phyloP scores from a whole-genome alignment of 35 echinoderm and acorn worm genomes.

The Ophiothrix spiculata region DNA sequence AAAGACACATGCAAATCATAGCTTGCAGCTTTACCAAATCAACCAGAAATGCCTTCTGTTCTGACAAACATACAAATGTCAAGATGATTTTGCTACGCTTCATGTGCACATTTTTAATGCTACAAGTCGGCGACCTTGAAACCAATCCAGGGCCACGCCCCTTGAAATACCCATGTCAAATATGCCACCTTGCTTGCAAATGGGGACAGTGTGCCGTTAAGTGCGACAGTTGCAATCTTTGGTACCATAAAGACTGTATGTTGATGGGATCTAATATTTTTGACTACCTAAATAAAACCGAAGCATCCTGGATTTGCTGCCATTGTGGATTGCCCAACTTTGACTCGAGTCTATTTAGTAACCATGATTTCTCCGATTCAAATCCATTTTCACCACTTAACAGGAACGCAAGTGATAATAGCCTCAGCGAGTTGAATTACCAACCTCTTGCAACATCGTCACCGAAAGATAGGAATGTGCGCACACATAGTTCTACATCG shows the following conservation, averaged over 20 bases:
- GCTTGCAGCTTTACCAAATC: too few species aligned
- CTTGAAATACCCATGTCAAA: constrained; percentile 22
- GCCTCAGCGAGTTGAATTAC: background rate
- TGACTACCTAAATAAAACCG: constrained; percentile 15
- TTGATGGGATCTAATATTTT: constrained; percentile 1
- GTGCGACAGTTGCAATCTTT: constrained; percentile 42
- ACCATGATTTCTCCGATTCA: constrained; percentile 4
- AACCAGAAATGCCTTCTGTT: too few species aligned
- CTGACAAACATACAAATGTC: too few species aligned
- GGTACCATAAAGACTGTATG: constrained; percentile 30
- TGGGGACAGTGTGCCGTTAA: constrained; percentile 19
- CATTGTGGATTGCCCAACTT: constrained; percentile 25
- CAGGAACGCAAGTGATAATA: background rate
- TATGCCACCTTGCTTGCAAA: constrained; percentile 36
- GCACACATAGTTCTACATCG: background rate
- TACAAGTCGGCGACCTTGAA: constrained; percentile 10
- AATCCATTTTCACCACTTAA: constrained; percentile 13
- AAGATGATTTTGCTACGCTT: too few species aligned
- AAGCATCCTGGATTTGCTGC: constrained; percentile 32
- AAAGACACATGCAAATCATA: too few species aligned
- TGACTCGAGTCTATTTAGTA: constrained; percentile 1
- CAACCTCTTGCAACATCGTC: background rate
- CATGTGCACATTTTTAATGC: constrained; percentile 13
- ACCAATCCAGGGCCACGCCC: constrained; percentile 22
- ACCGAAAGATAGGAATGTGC: background rate